A percentile compares a stretch with the other conserved stretches of the same genome.
These are phyloP conservation scores for Leucosticte australis DNA, from an alignment of 2,113 vertebrate species.

Conservation along the genomic window DNA sequence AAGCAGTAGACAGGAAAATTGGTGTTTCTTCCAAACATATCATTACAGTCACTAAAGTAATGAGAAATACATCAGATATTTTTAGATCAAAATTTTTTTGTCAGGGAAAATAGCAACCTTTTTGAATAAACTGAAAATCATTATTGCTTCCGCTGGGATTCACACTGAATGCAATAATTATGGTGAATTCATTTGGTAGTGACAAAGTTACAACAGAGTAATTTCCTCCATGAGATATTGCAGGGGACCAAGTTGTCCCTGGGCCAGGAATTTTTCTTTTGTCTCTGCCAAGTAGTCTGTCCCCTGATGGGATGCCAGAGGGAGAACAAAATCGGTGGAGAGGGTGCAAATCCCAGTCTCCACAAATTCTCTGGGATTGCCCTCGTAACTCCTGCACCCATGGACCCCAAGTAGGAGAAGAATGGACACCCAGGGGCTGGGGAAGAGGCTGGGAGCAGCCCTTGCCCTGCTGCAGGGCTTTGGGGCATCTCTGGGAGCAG, in stretches of 20 bases:
- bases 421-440: background rate
- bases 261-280: background rate
- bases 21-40: slow-evolving; percentile 62
- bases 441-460: background rate
- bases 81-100: slow-evolving; percentile 48
- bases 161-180: slow-evolving; percentile 22
- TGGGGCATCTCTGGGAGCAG: background rate
- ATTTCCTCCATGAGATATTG: background rate
- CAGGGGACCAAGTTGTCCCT: background rate
- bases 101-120: slow-evolving; percentile 40
- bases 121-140: slow-evolving; percentile 47
- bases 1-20: slow-evolving; percentile 55
- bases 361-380: background rate
- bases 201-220: background rate
- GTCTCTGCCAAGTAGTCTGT: background rate
- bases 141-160: slow-evolving; percentile 35
- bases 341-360: background rate
- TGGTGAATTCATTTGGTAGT: background rate
- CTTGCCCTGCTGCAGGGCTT: background rate
- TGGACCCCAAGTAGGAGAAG: background rate
- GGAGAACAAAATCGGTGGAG: background rate
- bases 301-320: background rate
- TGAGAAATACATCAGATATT: slow-evolving; percentile 47
- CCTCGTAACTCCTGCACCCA: background rate
- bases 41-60: slow-evolving; percentile 52